Evolutionary conservation across 2,888 invertebrate species (phyloP).

Genomic region (Troilus luridus): DNA sequence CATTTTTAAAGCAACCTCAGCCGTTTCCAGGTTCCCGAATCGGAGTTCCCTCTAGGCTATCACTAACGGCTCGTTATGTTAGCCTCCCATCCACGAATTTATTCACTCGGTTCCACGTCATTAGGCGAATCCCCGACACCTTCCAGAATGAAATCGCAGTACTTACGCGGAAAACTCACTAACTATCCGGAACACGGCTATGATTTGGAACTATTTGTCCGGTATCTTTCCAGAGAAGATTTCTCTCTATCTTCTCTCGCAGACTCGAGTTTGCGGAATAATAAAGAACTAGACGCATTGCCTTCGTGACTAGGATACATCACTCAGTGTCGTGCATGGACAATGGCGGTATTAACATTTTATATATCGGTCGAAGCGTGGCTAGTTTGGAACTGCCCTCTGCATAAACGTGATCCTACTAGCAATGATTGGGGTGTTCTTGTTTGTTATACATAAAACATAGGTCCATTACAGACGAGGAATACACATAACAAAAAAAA

Average conservation of each 20-base stretch:
- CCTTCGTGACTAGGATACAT: slow-evolving; percentile 36
- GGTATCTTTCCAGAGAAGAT: background rate
- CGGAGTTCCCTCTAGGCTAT: slow-evolving; percentile 15
- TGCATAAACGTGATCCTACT: slow-evolving; percentile 27
- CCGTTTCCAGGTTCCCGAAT: slow-evolving; percentile 2
- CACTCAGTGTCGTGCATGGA: slow-evolving; percentile 25
- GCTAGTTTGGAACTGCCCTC: slow-evolving; percentile 18
- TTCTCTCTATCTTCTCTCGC: background rate
- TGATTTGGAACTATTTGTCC: slow-evolving; percentile 30
- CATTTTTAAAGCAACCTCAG: slow-evolving; percentile 40
- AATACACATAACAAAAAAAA: no score
- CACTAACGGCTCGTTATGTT: slow-evolving; percentile 31
- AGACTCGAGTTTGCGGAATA: slow-evolving; percentile 18
- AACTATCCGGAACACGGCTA: slow-evolving; percentile 15
- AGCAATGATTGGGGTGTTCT: background rate
- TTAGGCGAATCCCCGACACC: background rate
- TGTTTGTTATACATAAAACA: slow-evolving; percentile 2
- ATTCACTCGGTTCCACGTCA: slow-evolving; percentile 39
- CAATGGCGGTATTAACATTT: slow-evolving; percentile 23
- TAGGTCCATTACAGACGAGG: background rate
- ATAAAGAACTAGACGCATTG: slow-evolving; percentile 25
- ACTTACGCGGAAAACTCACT: slow-evolving; percentile 30
- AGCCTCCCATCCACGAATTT: slow-evolving; percentile 25
- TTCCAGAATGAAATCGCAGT: slow-evolving; percentile 14
- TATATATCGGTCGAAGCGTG: slow-evolving; percentile 25